Percentiles rank a stretch among this genome's conserved stretches.
Evolutionary conservation across 2,113 vertebrate species (phyloP).

Genomic region (Percina caprodes): DNA sequence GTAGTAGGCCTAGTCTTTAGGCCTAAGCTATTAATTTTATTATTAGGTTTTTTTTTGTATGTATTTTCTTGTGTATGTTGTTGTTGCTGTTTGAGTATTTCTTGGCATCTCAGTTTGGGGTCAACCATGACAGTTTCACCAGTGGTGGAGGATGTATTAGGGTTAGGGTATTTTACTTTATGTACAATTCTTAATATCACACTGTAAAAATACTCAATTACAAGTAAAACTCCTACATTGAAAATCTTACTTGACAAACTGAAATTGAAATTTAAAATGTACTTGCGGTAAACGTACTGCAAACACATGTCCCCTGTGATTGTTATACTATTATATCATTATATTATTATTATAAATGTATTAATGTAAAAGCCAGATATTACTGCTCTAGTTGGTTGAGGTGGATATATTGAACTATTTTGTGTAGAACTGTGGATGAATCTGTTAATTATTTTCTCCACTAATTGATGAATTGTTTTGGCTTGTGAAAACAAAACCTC

Average conservation of each 20-base stretch:
- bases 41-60: neutral
- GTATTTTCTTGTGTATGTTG: neutral
- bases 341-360: neutral
- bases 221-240: neutral
- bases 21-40: neutral
- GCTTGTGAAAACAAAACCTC: neutral
- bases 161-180: neutral
- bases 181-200: neutral
- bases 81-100: neutral
- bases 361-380: neutral
- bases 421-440: too few relatives aligned
- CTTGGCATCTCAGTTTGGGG: neutral
- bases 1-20: too few relatives aligned
- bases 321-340: neutral
- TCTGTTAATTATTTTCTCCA: neutral
- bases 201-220: neutral
- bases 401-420: neutral
- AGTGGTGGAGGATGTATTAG: neutral
- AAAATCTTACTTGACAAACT: neutral
- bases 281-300: neutral
- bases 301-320: neutral
- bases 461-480: neutral
- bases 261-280: too few relatives aligned
- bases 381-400: neutral
- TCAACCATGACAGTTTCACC: too few relatives aligned